These are phyloP conservation scores for Tubiluchus corallicola DNA, from an alignment of 2,888 invertebrate genomes.

Conservation along the genomic window DNA sequence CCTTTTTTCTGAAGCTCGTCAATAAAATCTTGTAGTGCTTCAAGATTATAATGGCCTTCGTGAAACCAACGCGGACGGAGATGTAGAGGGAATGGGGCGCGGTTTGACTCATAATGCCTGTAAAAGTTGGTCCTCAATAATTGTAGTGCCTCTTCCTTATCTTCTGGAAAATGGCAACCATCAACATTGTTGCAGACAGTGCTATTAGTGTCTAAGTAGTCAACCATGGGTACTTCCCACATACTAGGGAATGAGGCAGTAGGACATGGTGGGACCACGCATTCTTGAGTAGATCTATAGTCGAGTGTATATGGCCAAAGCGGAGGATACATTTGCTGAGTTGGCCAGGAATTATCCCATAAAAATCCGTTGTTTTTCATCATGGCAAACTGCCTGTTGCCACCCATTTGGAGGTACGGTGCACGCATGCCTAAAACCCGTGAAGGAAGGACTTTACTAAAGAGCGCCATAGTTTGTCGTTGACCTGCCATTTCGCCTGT, in stretches of 20 bases:
- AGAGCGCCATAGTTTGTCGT: neutral
- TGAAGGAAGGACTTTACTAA: neutral
- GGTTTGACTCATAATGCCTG: neutral
- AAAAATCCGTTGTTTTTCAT: neutral
- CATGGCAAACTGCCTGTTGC: constrained; percentile 1
- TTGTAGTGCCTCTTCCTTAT: neutral
- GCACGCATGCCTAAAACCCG: neutral
- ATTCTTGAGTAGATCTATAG: constrained; percentile 1
- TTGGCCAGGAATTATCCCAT: constrained; percentile 1
- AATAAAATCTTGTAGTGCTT: neutral
- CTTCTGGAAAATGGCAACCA: constrained; percentile 3
- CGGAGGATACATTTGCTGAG: neutral
- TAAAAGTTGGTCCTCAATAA: neutral
- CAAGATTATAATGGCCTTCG: neutral
- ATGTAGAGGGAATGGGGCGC: neutral
- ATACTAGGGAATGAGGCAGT: neutral
- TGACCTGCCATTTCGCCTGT: neutral
- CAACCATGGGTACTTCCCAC: constrained; percentile 1
- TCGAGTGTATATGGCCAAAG: neutral
- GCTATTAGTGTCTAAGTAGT: constrained; percentile 1
- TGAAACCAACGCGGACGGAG: neutral
- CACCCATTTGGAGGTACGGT: neutral
- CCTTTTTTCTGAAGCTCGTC: no score
- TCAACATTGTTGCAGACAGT: neutral
- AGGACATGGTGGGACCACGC: neutral